Evolutionary conservation across 2,888 invertebrate genomes (phyloP), one percentile per base, ranked within the genome.

Genomic region (Napeogenes inachia): DNA sequence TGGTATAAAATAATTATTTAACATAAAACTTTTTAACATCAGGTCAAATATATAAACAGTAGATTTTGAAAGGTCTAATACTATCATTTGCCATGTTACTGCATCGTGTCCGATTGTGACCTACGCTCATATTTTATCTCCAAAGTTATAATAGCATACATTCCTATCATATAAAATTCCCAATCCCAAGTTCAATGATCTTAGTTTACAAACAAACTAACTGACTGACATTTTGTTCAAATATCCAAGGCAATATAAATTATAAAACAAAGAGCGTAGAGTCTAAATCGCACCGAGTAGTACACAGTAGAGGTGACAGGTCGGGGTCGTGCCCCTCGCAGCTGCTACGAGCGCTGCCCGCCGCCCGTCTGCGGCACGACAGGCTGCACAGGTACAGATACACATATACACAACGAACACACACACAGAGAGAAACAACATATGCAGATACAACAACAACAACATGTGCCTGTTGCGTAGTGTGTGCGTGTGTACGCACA

Each of bases 301-400:
- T 66, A 69, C 66, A 60, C 59, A 64, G 63, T 67, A 64, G 70
- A 60, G 61, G 57, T 63, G 70, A 64, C 89, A 95, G 98, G 92
- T 97, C 97, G 75, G 97, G 97, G 66, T 97, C 97, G 73, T 97
- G 96, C 84, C 97, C 97, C 72, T 96, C 96, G 87, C 97, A 96
- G 85, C 92, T 97, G 84, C 93, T 96, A 77, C 95, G 96, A 82
- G 91, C 93, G 76, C 91, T 93, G 81, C 93, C 94, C 61, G 61
- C 57, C 66, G 58, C 60, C 38, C 68, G 61, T 60, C 62, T 58
- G 50, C 57, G 64, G 21, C 60, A 56, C 62, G 61, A 54, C 61
- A 57, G 57, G 57, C 62, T 60, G 54, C 65, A 66, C 65, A 66
- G 59, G 69, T 68, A 75, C 95, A 95, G 82, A 91, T 92, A 75